phyloP scores from a whole-genome alignment of 1,140 invertebrate species.

The Piezodorus guildinii region DNA sequence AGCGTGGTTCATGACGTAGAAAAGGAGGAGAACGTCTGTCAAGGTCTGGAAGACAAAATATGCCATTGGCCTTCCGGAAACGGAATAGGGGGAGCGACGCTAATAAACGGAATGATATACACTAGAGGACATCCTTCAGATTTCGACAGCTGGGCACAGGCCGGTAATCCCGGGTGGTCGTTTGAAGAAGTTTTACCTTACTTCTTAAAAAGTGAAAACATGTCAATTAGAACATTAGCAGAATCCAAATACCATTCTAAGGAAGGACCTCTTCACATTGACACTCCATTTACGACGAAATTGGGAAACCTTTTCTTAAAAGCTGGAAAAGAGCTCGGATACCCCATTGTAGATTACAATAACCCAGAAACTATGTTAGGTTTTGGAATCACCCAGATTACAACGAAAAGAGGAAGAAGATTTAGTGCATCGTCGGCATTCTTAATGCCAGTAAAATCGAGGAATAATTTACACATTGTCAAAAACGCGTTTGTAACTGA shows the following conservation, averaged over 20 bases:
- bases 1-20: conserved; percentile 71
- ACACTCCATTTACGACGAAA: conserved; percentile 46
- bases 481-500: conserved; percentile 51
- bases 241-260: conserved; percentile 49
- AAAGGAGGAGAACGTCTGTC: conserved; percentile 32
- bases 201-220: conserved; percentile 69
- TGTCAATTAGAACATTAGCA: conserved; percentile 32
- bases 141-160: conserved; percentile 53
- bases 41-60: conserved; percentile 33
- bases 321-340: conserved; percentile 43
- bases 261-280: conserved; percentile 54
- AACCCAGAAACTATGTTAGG: conserved; percentile 42
- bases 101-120: conserved; percentile 55
- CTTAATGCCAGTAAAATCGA: conserved; percentile 38
- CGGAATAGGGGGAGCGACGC: conserved; percentile 43
- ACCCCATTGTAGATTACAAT: conserved; percentile 42
- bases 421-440: conserved; percentile 52
- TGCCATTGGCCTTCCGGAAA: conserved; percentile 30
- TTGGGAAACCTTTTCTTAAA: conserved; percentile 40
- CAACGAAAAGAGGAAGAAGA: conserved; percentile 46
- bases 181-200: conserved; percentile 71
- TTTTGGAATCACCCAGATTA: conserved; percentile 50
- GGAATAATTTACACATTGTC: conserved; percentile 57
- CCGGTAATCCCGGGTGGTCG: conserved; percentile 63
- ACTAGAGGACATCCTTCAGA: conserved; percentile 48